Evolutionary conservation across 2,888 invertebrate genomes (phyloP), one percentile per base, ranked within the genome.

Genomic region (Zootermopsis nevadensis): DNA sequence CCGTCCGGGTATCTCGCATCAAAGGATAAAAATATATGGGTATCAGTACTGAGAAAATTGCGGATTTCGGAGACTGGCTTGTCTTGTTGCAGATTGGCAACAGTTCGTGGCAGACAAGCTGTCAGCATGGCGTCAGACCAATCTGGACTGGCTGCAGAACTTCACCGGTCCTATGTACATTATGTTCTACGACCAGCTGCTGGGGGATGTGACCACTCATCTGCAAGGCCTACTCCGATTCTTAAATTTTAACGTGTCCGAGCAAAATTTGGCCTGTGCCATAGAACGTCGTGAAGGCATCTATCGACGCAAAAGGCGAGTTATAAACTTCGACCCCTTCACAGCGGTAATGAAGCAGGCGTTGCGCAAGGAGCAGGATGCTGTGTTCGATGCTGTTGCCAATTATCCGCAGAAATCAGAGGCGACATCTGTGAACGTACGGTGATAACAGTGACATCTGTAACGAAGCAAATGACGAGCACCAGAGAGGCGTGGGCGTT

Each of bases 151-250:
- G 95, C 90, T 95, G 85, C 90, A 91, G 82, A 92, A 93, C 86
- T 95, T 94, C 88, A 91, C 91, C 2, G 94, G 95, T 22, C 93
- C 93, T 7, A 90, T 94, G 66, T 93, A 93, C 88, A 91, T 95
- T 35, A 92, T 95, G 80, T 93, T 93, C 88, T 95, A 95, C 88
- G 94, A 95, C 86, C 90, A 92, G 85, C 89, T 95, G 82, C 93
- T 94, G 22, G 85, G 86, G 19, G 91, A 94, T 86, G 91, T 94
- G 0, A 92, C 92, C 86, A 88, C 89, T 55, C 92, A 93, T 1
- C 88, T 95, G 74, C 89, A 91, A 42, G 91, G 91, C 1, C 90
- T 94, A 82, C 89, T 95, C 82, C 88, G 89, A 74, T 94, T 94
- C 87, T 89, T 94, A 38, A 92, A 92, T 85, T 88, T 90, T 85